phyloP scores from a whole-genome alignment of 2,797 vertebrate species.

The Sebastes vulpes region DNA sequence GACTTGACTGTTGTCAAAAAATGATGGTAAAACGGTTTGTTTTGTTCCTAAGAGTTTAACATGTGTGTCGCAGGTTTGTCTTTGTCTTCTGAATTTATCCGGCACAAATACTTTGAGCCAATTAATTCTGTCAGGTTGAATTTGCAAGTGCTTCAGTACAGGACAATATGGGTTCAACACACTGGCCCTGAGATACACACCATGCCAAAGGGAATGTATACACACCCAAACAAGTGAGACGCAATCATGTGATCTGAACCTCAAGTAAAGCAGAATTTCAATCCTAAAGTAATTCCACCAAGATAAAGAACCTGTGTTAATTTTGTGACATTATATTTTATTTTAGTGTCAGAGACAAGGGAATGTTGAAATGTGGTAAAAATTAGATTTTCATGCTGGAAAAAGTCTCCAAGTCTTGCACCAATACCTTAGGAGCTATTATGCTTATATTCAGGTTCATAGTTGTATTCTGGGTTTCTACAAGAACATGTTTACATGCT shows the following conservation, averaged over 20 bases:
- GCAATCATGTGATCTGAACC: background rate
- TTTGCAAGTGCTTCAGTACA: background rate
- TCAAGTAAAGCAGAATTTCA: background rate
- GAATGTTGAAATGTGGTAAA: background rate
- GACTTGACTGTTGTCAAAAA: constrained; percentile 61
- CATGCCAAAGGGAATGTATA: background rate
- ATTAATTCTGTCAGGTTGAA: background rate
- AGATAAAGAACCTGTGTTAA: background rate
- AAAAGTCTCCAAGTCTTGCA: too few relatives aligned
- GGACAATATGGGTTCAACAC: background rate
- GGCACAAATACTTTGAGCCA: background rate
- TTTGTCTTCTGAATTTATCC: background rate
- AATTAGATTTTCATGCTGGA: too few relatives aligned
- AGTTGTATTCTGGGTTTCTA: too few relatives aligned
- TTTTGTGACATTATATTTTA: background rate
- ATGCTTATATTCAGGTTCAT: too few relatives aligned
- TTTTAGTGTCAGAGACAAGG: background rate
- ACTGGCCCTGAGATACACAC: background rate
- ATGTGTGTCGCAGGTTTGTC: background rate
- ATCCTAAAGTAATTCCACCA: background rate
- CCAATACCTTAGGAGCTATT: too few relatives aligned
- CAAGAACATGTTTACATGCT: too few relatives aligned
- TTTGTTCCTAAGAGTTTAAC: background rate
- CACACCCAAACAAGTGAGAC: background rate
- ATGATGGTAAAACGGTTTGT: background rate